Evolutionary conservation across 1,140 invertebrate species (phyloP), one percentile per base, ranked within the genome.

Genomic region (Euwallacea fornicatus): DNA sequence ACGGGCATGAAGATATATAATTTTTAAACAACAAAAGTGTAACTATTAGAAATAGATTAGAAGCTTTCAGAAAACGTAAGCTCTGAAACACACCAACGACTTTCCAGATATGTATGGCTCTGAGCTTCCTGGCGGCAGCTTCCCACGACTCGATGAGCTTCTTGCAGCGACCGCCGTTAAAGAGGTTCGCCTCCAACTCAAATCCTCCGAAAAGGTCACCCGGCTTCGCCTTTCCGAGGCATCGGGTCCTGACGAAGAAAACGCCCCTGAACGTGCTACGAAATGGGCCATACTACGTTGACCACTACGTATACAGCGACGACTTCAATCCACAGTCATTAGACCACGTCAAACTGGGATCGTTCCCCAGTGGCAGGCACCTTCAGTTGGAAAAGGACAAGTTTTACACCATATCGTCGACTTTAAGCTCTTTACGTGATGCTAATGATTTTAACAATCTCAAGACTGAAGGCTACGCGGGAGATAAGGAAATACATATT

Each of bases 291-390:
- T 71, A 71, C 50, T 66, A 53, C 33, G 60, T 71, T 7, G 66
- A 71, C 42, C 69, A 65, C 42, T 71, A 71, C 42, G 53, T 71
- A 21, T 60, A 71, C 43, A 66, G 69, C 43, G 69, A 71, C 44
- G 66, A 71, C 15, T 53, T 71, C 11, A 47, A 71, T 43, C 54
- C 46, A 42, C 13, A 50, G 1, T 58, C 42, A n/a, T 42, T 66
- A 11, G 63, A 60, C 0, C 54, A 71, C 15, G 60, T 66, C 6
- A 71, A 71, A 60, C 42, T 43, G 10, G 54, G 62, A 50, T 33
- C 58, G 13, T 59, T 60, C 13, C 33, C 62, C 0, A 41, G 2
- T 15, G 54, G 50, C 3, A 66, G 60, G n/a, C n/a, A 55, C 7
- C n/a, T 64, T 47, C 59, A 70, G 44, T 41, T 58, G 9, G 21